phyloP scores from a whole-genome alignment of 2,797 vertebrate genomes.

The Amphiprion clarkii region DNA sequence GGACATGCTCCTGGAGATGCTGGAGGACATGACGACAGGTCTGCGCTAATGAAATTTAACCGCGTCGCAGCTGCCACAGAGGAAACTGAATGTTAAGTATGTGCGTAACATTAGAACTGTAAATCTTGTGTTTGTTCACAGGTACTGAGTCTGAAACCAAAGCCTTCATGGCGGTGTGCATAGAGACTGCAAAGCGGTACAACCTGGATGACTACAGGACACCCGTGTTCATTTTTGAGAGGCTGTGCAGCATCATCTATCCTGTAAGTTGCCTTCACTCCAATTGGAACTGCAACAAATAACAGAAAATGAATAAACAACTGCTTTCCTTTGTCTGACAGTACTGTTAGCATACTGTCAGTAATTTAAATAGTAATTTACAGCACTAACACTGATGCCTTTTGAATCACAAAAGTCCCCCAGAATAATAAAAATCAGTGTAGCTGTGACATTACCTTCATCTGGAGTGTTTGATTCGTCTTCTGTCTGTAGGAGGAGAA shows the following conservation, averaged over 20 bases:
- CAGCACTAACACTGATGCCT: not conserved
- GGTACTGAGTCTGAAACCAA: constrained; percentile 99
- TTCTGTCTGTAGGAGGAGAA: constrained; percentile 95
- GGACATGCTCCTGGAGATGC: constrained; percentile 99
- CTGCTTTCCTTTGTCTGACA: not conserved
- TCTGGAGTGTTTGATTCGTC: not conserved
- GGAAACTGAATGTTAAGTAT: not conserved
- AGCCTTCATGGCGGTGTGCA: constrained; percentile 99
- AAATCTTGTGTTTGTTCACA: constrained; percentile 65
- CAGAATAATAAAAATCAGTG: not conserved
- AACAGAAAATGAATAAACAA: too few species aligned
- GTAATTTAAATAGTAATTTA: not conserved
- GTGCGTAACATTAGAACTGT: not conserved
- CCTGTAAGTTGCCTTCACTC: constrained; percentile 86
- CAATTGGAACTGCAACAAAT: not conserved
- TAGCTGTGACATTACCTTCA: not conserved
- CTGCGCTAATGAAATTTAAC: constrained; percentile 3
- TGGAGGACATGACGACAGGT: constrained; percentile 99
- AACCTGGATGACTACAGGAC: constrained; percentile 97
- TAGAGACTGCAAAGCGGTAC: constrained; percentile 99
- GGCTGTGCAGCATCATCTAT: constrained; percentile 99
- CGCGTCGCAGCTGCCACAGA: not conserved
- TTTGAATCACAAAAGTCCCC: not conserved
- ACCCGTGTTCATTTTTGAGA: constrained; percentile 98
- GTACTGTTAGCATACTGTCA: not conserved